Evolutionary conservation across 2,113 vertebrate genomes (phyloP), one percentile per base, ranked within the genome.

Genomic region (crab-eating macaque (Macaca fascicularis)): DNA sequence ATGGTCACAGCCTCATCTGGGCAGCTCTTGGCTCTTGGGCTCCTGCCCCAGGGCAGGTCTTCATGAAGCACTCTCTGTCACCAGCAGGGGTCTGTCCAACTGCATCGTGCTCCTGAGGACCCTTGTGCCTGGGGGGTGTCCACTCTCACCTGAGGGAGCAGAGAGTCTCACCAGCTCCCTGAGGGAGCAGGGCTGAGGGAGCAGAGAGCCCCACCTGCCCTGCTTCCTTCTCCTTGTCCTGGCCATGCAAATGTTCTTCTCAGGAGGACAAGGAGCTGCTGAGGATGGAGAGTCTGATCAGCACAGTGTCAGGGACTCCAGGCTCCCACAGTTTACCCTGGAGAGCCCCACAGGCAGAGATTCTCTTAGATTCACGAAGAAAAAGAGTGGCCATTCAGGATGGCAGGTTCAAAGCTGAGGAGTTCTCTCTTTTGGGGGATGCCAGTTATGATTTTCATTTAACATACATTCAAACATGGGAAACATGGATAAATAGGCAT

Each of bases 1-100:
- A 2, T 11, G 40, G 40, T 1, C 40, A 32, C n/a, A n/a, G 32
- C 11, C 3, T 2, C 10, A 2, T 10, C 12, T 50, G 25, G 23
- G 32, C 32, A 6, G 16, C 20, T 1, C 59, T 67, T 43, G 35
- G 75, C 14, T 38, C 72, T 4, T 40, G 13, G 20, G 38, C 19
- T 8, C 35, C 19, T 32, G 70, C 17, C 11, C 48, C 22, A 4
- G 9, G 5, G 10, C 40, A 17, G 8, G 25, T 43, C 64, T 55
- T 61, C 30, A 8, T 14, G 2, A 52, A 30, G 10, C 30, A 5
- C 50, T 30, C 22, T 43, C 1, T 25, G 82, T 12, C 23, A 32
- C 30, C 3, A 25, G 6, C 32, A 64, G 6, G 8, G 40, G 3
- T 11, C 22, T 8, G 6, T 13, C 35, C 45, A 25, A 10, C 12